Base-by-base conservation (phyloP, 2,888 invertebrate genomes). In the Adela reaumurella region DNA sequence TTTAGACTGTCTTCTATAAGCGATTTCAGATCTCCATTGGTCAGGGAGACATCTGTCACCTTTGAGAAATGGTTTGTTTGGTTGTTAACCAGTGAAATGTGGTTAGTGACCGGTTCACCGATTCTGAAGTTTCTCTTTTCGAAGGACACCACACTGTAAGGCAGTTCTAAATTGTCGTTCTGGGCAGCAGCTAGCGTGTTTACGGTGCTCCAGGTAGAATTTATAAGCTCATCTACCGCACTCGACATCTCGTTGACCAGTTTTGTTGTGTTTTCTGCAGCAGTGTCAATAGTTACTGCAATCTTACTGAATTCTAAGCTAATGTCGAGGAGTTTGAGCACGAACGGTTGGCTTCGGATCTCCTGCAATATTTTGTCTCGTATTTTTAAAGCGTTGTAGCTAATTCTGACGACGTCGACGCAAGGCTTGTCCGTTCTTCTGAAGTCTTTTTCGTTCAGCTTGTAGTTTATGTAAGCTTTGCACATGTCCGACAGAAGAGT, bases 351-450 rank as follows among this genome's bases (percentile, higher is more conserved):
- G 46, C 69, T 64, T n/a, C 68, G 65, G 43, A 73, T 60, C 56
- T 78, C 74, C 49, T 61, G 60, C 43, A 84, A 60, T 50, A 83
- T 70, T 57, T 67, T 73, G 54, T 74, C 80, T 55, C 83, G 73
- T 3, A 77, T 59, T 61, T 81, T 82, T 0, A 85, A 63, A 51
- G 82, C 82, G 49, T 81, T 72, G 53, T 83, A 83, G 29, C 84
- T 68, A 45, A 82, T 62, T 59, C 81, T 82, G 18, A 80, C 77
- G 58, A 85, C 83, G 43, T 80, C 76, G 49, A 67, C 64, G 54
- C 80, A 80, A 55, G 76, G 74, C 42, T 65, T 69, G 43, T 74
- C 74, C 55, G 65, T 66, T 19, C 64, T 64, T 57, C 70, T 70
- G 49, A 67, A 68, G 46, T 70, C 74, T 63, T 65, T 71, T 49